Base-by-base conservation (phyloP, 2,888 invertebrate species). In the Monopis laevigella region DNA sequence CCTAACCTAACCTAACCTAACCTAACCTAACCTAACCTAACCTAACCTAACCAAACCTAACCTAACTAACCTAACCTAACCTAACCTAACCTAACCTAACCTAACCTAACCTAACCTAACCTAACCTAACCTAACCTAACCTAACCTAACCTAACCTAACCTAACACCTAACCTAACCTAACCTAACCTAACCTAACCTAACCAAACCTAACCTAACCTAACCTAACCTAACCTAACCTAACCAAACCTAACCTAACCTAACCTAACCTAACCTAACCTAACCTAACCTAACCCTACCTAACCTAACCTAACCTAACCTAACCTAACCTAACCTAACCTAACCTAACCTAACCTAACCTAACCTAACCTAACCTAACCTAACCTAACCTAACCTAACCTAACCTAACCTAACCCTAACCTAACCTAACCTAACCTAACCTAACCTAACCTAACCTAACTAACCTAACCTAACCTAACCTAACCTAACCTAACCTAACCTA, bases 181-280 rank as follows among this genome's bases (percentile, higher is more conserved):
- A 44, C 44, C 41, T 41, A 41, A 44, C 41, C 44, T 44, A 44
- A 34, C 34, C 34, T 34, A 34, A 34, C 12, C 18, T 17, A 46
- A 46, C 34, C 34, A 13, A 34, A 44, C 44, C 44, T 44, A 44
- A 44, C 44, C 41, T 41, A 41, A 44, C 41, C 44, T 44, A 44
- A 44, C 47, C 44, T 40, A 41, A 44, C 40, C 44, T 38, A 38
- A 44, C 41, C 44, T 39, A 38, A 44, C 39, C 41, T 40, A 41
- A 44, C 41, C 44, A 38, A 44, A 44, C 44, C 41, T 41, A 43
- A 42, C 43, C 42, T 44, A 44, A 44, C 46, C 44, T 42, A 46
- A 46, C 44, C 43, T 43, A 43, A 45, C 43, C 45, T 45, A 43
- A 43, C 28, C 45, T 42, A 36, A 45, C 42, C 45, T 39, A 39